Evolutionary conservation across 2,797 vertebrate species (phyloP).

Genomic region (Enteromius argenteus): DNA sequence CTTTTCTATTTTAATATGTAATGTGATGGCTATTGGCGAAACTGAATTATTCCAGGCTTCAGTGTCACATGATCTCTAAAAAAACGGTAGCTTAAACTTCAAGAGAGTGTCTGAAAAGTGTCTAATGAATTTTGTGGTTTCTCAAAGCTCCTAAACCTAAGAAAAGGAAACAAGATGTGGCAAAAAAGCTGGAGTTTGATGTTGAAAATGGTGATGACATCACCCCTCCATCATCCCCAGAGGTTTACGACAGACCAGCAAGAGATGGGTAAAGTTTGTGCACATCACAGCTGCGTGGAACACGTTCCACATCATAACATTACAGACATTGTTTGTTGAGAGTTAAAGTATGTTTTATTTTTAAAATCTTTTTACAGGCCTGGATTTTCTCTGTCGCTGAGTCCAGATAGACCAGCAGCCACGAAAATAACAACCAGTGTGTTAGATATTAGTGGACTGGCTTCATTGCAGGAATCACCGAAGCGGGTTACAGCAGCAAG

Average conservation of each 20-base stretch:
- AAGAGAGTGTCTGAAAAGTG: background rate
- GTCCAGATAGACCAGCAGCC: constrained; percentile 61
- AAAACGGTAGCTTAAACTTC: background rate
- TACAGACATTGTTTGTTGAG: background rate
- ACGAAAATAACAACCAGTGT: background rate
- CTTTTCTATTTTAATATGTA: background rate
- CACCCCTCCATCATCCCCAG: constrained; percentile 79
- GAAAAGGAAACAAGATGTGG: constrained; percentile 80
- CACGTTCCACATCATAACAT: background rate
- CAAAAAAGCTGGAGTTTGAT: constrained; percentile 84
- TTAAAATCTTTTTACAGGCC: constrained; percentile 14
- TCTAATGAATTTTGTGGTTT: constrained; percentile 8
- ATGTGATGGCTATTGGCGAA: background rate
- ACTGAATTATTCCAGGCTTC: background rate
- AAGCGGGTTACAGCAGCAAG: constrained; percentile 20
- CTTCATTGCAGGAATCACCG: constrained; percentile 67
- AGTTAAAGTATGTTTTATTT: background rate
- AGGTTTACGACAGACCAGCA: constrained; percentile 60
- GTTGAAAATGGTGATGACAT: constrained; percentile 60
- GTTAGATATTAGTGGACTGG: constrained; percentile 78
- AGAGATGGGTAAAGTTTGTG: constrained; percentile 70
- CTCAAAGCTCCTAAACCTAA: constrained; percentile 81
- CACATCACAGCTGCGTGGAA: background rate
- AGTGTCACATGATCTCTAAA: background rate
- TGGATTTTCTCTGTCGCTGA: constrained; percentile 19